Evolutionary conservation across 1,140 invertebrate species (phyloP), one percentile per base, ranked within the genome.

Genomic region (Euura lappo): DNA sequence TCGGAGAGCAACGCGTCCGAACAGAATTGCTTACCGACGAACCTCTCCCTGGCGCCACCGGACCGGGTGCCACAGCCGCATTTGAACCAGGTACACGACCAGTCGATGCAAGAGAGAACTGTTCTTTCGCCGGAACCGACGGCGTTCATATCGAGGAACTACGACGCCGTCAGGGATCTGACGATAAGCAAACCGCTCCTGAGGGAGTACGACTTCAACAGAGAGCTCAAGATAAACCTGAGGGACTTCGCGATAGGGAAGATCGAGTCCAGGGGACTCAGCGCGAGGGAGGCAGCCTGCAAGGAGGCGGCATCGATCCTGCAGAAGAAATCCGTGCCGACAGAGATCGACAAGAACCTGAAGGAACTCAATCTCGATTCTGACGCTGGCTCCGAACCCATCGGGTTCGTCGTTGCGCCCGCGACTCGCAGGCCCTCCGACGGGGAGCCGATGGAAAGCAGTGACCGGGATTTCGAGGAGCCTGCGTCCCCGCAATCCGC

Each of bases 1-100:
- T 80, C 79, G 65, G 81, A 83, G 69, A 80, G 80, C 68, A 78
- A 80, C 60, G 75, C 79, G 0, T 80, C 79, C 45, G 78, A 79
- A 60, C 76, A 77, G 51, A 60, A 60, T 60, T 60, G 8, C 3
- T 11, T 60, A n/a, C 51, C 51, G 51, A 60, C 51, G 13, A 60
- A 60, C 13, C 51, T 60, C 51, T 60, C 51, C 8, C 51, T 60
- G 3, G 51, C 51, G 3, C 51, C 51, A n/a, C 51, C 51, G 51
- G 51, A 60, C 3, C 51, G 51, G 13, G 51, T 60, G 3, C 51
- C 51, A 11, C 51, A 69, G 11, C 68, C 74, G 72, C 65, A 68
- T 8, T 10, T 68, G 10, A 8, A 11, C 3, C 66, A 8, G 28
- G 66, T 8, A 4, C 66, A 68, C 66, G 66, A 42, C 8, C 66